Evolutionary conservation across 2,797 vertebrate species (phyloP).

Genomic region (Pelochelys cantorii): DNA sequence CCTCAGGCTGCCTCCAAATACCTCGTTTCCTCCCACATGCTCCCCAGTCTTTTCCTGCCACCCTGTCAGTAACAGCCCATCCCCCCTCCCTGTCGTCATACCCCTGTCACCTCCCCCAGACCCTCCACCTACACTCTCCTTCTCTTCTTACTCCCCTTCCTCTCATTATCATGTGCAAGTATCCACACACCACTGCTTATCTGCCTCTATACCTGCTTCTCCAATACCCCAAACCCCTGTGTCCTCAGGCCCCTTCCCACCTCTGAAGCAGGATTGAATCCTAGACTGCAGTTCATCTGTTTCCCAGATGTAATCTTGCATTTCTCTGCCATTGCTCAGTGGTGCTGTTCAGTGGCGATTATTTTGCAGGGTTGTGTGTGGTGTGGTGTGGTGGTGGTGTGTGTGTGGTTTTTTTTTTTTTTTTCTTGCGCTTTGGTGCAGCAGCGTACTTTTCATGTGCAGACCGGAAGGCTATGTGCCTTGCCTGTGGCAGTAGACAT

Average conservation of each 20-base stretch:
- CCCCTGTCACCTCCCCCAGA: neutral
- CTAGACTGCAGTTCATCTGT: neutral
- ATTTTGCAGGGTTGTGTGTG: neutral
- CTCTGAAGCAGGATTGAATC: neutral
- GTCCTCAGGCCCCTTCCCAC: neutral
- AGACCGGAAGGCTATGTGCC: conserved; percentile 54
- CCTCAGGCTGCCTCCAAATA: no score
- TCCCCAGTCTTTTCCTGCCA: neutral
- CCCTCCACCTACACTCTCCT: neutral
- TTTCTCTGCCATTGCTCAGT: neutral
- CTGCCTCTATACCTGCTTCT: neutral
- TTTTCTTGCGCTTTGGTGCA: neutral
- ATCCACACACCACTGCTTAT: neutral
- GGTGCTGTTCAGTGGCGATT: neutral
- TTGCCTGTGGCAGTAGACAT: neutral
- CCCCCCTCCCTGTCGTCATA: neutral
- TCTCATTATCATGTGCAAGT: neutral
- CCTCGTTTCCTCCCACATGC: neutral
- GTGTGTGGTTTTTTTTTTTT: neutral
- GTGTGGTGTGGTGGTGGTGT: no score
- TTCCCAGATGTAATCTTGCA: neutral
- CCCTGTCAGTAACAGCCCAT: neutral
- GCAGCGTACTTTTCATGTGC: conserved; percentile 8
- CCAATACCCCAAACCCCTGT: accelerated
- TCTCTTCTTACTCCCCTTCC: neutral